Evolutionary conservation across 2,888 invertebrate species (phyloP), one percentile per base, ranked within the genome.

Genomic region (Macrophya annulata): DNA sequence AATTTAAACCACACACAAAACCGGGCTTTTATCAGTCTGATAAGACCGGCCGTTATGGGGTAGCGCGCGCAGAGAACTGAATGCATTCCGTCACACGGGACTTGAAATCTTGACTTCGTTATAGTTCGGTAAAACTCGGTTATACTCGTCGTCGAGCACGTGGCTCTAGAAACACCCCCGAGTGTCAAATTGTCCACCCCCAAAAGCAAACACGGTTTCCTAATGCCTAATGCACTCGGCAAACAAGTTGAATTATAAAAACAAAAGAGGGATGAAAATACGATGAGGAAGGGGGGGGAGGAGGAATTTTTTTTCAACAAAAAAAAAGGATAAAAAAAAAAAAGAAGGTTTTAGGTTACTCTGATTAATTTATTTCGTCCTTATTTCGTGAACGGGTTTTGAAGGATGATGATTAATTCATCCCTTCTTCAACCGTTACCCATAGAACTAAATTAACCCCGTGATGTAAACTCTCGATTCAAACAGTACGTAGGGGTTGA

Each of bases 21-120:
- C 68, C 21, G 12, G 4, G 48, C 37, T 8, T 83, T 68, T 48
- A 71, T 83, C 83, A 43, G 25, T 62, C 48, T 83, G 84, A 84
- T 72, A 84, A 84, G 84, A 25, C 55, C 40, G 74, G 84, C 86
- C 86, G 85, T 87, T 85, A 88, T 87, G 89, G 87, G 88, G 89
- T 89, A 90, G 88, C 90, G 91, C 92, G 91, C 92, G 91, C 89
- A 90, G 89, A 89, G 91, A 91, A 91, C 92, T 91, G 91, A 90
- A 89, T 89, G 90, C 91, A 93, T 92, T 93, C 92, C 92, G 90
- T 89, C 89, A 90, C 89, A 87, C 88, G 86, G 88, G 79, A 88
- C 90, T 89, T 88, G 88, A 90, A 90, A 90, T 90, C 90, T 86
- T 85, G 68, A 51, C 86, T 55, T 90, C 91, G 91, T 89, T 0